phyloP scores from a whole-genome alignment of 2,113 vertebrate species.

The Chlamydotis undulata region DNA sequence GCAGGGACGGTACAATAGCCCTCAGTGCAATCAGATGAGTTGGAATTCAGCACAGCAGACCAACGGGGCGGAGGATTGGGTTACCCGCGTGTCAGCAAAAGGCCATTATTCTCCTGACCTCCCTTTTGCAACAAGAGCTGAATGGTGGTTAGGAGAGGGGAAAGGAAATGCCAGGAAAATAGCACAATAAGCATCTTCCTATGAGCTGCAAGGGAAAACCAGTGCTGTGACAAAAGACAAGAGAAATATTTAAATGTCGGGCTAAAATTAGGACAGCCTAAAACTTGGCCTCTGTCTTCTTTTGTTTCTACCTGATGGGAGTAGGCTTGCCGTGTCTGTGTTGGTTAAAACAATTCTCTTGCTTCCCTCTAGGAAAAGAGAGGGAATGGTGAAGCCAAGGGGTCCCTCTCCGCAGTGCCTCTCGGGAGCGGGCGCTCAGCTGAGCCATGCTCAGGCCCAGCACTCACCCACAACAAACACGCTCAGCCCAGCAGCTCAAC shows the following conservation, averaged over 20 bases:
- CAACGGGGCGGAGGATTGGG: constrained; percentile 41
- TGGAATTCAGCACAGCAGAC: constrained; percentile 50
- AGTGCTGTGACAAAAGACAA: not conserved
- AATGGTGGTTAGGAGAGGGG: not conserved
- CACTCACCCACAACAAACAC: not conserved
- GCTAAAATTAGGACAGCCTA: constrained; percentile 31
- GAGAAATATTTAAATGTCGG: not conserved
- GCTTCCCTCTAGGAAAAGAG: not conserved
- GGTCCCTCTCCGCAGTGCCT: not conserved
- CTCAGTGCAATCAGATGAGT: constrained; percentile 27
- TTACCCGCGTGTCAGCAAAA: constrained; percentile 54
- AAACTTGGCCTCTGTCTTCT: not conserved
- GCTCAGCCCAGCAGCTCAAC: not conserved
- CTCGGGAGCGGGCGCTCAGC: not conserved
- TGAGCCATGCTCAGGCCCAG: not conserved
- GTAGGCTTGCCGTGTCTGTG: not conserved
- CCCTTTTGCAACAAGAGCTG: constrained; percentile 26
- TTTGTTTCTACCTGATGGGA: not conserved
- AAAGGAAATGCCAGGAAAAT: constrained; percentile 10
- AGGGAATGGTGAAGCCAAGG: not conserved
- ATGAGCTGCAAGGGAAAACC: constrained; percentile 29
- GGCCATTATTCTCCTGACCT: constrained; percentile 54
- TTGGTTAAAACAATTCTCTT: not conserved
- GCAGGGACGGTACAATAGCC: constrained; percentile 42
- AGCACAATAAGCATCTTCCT: constrained; percentile 18